phyloP scores from a whole-genome alignment of 2,797 vertebrate species.

The Lerista edwardsae region DNA sequence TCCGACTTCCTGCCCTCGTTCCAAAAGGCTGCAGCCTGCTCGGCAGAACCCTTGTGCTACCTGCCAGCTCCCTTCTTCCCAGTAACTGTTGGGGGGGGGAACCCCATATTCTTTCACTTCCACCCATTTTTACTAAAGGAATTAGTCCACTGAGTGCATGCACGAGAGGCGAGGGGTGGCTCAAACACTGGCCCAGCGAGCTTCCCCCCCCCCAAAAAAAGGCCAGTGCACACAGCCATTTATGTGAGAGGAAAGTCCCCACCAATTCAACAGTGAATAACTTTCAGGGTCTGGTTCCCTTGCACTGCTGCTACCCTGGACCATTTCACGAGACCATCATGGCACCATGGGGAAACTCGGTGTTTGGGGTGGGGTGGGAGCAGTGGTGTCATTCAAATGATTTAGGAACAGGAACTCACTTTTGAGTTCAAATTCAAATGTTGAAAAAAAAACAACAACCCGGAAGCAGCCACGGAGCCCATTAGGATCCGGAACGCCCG shows the following conservation, averaged over 20 bases:
- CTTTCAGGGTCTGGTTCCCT: not conserved
- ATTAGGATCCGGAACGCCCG: too few relatives aligned
- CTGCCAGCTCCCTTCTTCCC: too few relatives aligned
- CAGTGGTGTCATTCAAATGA: too few relatives aligned
- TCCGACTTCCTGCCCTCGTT: not conserved
- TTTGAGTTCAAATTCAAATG: too few relatives aligned
- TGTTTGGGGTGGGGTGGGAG: not conserved
- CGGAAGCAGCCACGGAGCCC: too few relatives aligned
- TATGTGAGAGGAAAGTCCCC: not conserved
- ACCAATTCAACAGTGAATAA: not conserved
- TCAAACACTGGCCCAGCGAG: too few relatives aligned
- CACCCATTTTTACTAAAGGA: not conserved
- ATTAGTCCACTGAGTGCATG: not conserved
- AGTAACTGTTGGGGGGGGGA: not conserved
- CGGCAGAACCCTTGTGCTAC: not conserved
- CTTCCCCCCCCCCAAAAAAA: too few relatives aligned
- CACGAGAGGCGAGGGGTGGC: not conserved
- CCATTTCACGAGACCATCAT: not conserved
- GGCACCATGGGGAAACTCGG: not conserved
- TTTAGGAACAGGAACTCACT: too few relatives aligned
- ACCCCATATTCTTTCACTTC: too few relatives aligned
- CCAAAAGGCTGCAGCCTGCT: not conserved
- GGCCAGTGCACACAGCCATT: not conserved
- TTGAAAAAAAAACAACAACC: too few relatives aligned
- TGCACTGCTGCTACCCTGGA: not conserved